A percentile compares a stretch with the other conserved stretches of the same genome.
phyloP scores from a whole-genome alignment of 2,797 vertebrate genomes.

The Tachyglossus aculeatus region DNA sequence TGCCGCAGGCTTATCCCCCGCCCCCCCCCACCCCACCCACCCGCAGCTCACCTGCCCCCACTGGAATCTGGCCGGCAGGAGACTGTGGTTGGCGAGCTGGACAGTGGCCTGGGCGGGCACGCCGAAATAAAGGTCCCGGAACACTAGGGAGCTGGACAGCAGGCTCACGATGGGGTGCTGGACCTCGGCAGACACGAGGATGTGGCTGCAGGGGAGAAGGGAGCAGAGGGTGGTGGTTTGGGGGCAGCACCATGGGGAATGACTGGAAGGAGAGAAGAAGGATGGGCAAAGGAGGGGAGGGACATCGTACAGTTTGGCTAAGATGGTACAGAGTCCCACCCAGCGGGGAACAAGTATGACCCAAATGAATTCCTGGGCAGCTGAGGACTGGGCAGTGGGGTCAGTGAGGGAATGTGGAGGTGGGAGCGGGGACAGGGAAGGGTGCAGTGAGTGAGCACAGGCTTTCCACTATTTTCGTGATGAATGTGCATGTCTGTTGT shows the following conservation, averaged over 20 bases:
- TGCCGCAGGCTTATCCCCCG: not conserved
- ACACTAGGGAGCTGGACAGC: constrained; percentile 75
- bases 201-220: constrained; percentile 72
- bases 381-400: not conserved
- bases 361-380: not conserved
- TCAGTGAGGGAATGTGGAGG: not conserved
- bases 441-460: not conserved
- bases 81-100: constrained; percentile 86
- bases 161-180: constrained; percentile 85
- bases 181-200: constrained; percentile 85
- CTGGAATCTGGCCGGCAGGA: constrained; percentile 81
- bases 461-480: too few relatives aligned
- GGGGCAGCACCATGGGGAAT: too few relatives aligned
- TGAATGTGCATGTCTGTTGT: too few relatives aligned
- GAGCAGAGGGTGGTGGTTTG: not conserved
- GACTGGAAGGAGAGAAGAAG: too few relatives aligned
- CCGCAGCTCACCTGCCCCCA: constrained; percentile 80
- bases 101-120: constrained; percentile 67
- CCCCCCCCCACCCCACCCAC: not conserved
- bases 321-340: not conserved
- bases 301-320: too few relatives aligned
- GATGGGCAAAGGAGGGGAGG: too few relatives aligned
- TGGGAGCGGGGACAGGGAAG: not conserved
- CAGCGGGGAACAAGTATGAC: not conserved
- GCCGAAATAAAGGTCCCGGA: constrained; percentile 82